Percentiles rank a stretch among this genome's conserved stretches.
phyloP scores from a whole-genome alignment of 1,140 invertebrate genomes.

The Brachionus koreanus region DNA sequence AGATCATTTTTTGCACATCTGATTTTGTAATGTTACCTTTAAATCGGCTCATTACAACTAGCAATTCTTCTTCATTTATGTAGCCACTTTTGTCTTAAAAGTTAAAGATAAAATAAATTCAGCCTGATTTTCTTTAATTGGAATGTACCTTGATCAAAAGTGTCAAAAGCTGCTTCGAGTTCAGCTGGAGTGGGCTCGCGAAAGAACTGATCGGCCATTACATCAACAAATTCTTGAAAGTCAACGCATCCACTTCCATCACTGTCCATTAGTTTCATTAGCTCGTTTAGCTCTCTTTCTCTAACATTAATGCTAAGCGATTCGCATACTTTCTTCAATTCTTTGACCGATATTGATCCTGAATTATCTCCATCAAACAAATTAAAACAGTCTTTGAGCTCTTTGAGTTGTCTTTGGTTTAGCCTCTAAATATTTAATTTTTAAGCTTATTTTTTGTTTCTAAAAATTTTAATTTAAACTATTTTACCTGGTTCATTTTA shows the following conservation, averaged over 20 bases:
- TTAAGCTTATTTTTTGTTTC: too few species aligned
- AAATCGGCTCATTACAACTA: neutral
- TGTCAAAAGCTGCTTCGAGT: conserved; percentile 35
- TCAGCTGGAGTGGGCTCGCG: neutral
- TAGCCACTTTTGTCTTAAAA: conserved; percentile 21
- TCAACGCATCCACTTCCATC: conserved; percentile 15
- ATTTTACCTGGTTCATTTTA: neutral
- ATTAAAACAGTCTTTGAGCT: conserved; percentile 3
- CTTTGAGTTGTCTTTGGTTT: conserved; percentile 1
- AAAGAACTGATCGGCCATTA: conserved; percentile 33
- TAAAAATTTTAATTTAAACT: too few species aligned
- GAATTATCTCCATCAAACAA: conserved; percentile 32
- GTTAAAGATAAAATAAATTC: neutral
- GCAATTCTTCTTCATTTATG: conserved; percentile 23
- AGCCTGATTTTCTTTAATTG: neutral
- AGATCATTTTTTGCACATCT: neutral
- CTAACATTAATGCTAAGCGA: neutral
- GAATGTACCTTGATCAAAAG: conserved; percentile 14
- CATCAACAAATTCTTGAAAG: conserved; percentile 31
- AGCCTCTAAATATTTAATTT: neutral
- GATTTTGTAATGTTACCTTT: neutral
- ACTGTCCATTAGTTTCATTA: conserved; percentile 30
- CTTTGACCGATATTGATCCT: neutral
- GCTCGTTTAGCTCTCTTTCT: neutral
- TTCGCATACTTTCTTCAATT: conserved; percentile 12